phyloP scores from a whole-genome alignment of 2,888 invertebrate genomes.

The Drosophila mayaguana region DNA sequence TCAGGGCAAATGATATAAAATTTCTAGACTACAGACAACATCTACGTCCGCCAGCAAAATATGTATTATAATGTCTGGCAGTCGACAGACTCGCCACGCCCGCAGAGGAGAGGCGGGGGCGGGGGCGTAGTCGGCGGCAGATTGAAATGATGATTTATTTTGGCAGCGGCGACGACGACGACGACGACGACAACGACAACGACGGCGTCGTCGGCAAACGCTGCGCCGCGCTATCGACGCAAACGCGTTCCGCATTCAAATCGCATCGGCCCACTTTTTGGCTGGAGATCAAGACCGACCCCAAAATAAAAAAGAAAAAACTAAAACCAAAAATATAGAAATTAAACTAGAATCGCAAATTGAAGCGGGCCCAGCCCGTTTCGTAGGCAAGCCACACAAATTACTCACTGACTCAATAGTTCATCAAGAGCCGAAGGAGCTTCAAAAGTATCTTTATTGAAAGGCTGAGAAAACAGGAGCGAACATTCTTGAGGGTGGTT shows the following conservation, averaged over 20 bases:
- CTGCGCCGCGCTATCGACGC: slow-evolving; percentile 38
- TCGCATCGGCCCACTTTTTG: slow-evolving; percentile 71
- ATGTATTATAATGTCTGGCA: slow-evolving; percentile 79
- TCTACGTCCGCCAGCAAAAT: slow-evolving; percentile 64
- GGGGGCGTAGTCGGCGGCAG: slow-evolving; percentile 33
- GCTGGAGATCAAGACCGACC: slow-evolving; percentile 62
- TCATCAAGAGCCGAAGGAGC: slow-evolving; percentile 12
- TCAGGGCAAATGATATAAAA: slow-evolving; percentile 61
- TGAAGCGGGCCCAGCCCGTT: slow-evolving; percentile 29
- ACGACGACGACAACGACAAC: slow-evolving; percentile 4
- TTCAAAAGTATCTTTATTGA: not conserved
- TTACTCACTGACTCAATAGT: slow-evolving; percentile 46
- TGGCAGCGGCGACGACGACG: slow-evolving; percentile 59
- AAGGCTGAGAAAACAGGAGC: not conserved
- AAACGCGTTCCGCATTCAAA: slow-evolving; percentile 78
- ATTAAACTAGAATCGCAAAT: slow-evolving; percentile 38
- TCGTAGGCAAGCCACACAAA: slow-evolving; percentile 31
- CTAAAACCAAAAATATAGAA: slow-evolving; percentile 13
- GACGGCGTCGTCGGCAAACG: slow-evolving; percentile 1
- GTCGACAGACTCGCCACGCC: slow-evolving; percentile 54
- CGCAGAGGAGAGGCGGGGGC: slow-evolving; percentile 13
- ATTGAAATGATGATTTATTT: slow-evolving; percentile 78
- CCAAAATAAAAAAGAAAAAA: slow-evolving; percentile 1
- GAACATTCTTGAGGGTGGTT: too few species aligned
- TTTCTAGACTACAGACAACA: slow-evolving; percentile 52